Evolutionary conservation across 2,797 vertebrate genomes (phyloP), one percentile per base, ranked within the genome.

Genomic region (Furcifer pardalis): DNA sequence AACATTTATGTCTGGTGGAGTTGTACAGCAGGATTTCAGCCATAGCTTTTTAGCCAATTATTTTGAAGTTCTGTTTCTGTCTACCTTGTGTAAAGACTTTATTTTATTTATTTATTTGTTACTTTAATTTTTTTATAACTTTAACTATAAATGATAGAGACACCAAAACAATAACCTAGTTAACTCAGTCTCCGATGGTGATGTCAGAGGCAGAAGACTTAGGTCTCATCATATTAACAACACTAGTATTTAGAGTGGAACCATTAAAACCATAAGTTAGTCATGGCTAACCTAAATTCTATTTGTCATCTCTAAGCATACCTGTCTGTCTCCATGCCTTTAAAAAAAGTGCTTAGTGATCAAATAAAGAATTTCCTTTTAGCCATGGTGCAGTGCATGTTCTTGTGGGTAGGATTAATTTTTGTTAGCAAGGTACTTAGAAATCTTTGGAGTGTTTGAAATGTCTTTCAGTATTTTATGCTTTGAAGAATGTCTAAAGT

Each of bases 341-440:
- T 90, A 87, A 82, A 78, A 1, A 79, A 82, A 92, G 23, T n/a
- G 27, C 63, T 79, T 91, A 79, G 62, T 86, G 1, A 25, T 0
- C 73, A 90, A 92, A n/a, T 78, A 68, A 69, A 88, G 84, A 89
- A 89, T 94, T 94, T 90, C 93, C 21, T 49, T 90, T 75, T 85
- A 90, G 89, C 90, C 90, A 94, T 94, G 88, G 92, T 91, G 92
- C 88, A 90, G 84, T 42, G 10, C 30, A 12, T 93, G 91, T 92
- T 93, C 83, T 42, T 74, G 49, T 79, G 73, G 56, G 52, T 37
- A 74, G 79, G 25, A 83, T 86, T 76, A 19, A 21, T n/a, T 84
- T 80, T 87, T 88, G 40, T 30, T 30, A 52, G 68, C 10, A 40
- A 79, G 77, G 85, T 73, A 56, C 8, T 63, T 63, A 44, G 25